Conservation (phyloP, 2,797 vertebrate species). For the Gypaetus barbatus region DNA sequence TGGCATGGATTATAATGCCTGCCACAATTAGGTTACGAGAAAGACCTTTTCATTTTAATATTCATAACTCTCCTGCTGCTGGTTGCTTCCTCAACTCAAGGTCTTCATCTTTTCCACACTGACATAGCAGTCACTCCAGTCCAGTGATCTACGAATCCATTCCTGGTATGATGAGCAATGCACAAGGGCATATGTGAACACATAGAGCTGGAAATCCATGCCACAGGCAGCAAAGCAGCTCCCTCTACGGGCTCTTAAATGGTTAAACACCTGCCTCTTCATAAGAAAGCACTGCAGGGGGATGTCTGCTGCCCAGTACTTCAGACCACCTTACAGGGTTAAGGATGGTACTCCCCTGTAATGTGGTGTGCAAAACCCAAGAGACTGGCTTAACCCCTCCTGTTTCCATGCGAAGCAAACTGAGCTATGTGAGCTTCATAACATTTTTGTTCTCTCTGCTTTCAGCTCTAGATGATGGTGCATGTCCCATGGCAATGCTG, state of each 20-base stretch:
- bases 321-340: not conserved
- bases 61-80: not conserved
- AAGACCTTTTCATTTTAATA: not conserved
- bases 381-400: not conserved
- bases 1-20: not conserved
- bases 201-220: not conserved
- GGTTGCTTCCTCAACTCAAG: not conserved
- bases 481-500: not conserved
- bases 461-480: not conserved
- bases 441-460: not conserved
- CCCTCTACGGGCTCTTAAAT: not conserved
- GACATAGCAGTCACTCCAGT: not conserved
- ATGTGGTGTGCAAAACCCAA: not conserved
- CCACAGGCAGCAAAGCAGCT: conserved; percentile 27
- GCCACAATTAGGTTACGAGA: not conserved
- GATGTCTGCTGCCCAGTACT: not conserved
- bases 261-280: not conserved
- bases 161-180: rapidly evolving
- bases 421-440: not conserved
- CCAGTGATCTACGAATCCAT: rapidly evolving
- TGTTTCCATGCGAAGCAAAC: not conserved
- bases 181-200: not conserved
- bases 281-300: not conserved
- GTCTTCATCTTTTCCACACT: not conserved
- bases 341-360: not conserved